Conservation (phyloP, 2,888 invertebrate genomes). For the Acleris literana region DNA sequence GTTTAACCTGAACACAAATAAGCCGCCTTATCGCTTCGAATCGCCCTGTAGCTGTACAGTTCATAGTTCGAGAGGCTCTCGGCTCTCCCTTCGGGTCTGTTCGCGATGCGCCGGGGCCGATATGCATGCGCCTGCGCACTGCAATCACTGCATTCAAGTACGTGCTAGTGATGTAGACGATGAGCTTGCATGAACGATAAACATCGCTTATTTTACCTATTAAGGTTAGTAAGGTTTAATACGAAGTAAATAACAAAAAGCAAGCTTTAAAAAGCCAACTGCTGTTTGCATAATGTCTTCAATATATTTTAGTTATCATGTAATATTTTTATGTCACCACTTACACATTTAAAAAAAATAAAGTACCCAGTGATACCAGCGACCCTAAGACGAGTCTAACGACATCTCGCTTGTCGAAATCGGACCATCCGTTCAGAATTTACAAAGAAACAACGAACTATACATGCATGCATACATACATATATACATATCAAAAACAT, state of each 20-base stretch:
- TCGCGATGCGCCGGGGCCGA: constrained; percentile 31
- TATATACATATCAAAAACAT: no score
- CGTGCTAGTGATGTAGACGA: constrained; percentile 28
- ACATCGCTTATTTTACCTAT: neutral
- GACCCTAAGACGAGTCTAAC: no score
- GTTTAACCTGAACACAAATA: neutral
- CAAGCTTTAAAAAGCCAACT: no score
- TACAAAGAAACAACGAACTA: no score
- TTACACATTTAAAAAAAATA: no score
- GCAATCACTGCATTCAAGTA: constrained; percentile 19
- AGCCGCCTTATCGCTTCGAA: neutral
- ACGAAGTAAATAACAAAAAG: neutral
- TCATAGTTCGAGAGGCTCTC: constrained; percentile 33
- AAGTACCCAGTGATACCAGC: no score
- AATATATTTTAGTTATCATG: neutral
- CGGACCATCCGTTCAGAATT: no score
- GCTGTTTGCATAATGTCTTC: neutral
- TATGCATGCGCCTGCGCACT: constrained; percentile 19
- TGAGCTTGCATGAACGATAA: neutral
- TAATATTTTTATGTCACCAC: no score
- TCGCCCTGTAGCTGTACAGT: constrained; percentile 18
- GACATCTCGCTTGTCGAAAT: no score
- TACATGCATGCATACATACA: no score
- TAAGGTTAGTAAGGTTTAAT: neutral
- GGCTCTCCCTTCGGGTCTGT: constrained; percentile 33